A percentile compares a stretch with the other conserved stretches of the same genome.
phyloP scores from a whole-genome alignment of 1,140 invertebrate genomes.

The Scaptomyza pallida region DNA sequence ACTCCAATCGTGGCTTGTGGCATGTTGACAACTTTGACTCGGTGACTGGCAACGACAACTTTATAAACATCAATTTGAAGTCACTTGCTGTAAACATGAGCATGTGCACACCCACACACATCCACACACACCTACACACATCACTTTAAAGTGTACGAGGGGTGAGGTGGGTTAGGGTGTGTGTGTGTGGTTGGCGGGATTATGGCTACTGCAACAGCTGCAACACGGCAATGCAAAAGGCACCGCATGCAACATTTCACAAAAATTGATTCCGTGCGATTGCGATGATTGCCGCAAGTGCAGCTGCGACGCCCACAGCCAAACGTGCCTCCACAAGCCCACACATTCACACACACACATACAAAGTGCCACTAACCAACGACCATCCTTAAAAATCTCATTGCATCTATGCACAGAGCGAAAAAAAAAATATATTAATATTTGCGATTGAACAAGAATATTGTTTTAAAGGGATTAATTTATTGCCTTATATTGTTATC shows the following conservation, averaged over 20 bases:
- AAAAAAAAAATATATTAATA: too few relatives aligned
- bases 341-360: conserved; percentile 10
- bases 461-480: too few relatives aligned
- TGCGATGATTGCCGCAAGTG: conserved; percentile 51
- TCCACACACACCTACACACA: background rate
- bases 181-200: background rate
- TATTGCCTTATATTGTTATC: too few relatives aligned
- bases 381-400: conserved; percentile 25
- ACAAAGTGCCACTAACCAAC: conserved; percentile 14
- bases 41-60: conserved; percentile 48
- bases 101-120: background rate
- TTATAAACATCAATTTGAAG: conserved; percentile 59
- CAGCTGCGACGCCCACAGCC: conserved; percentile 28
- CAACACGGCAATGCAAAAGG: conserved; percentile 31
- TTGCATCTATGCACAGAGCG: too few relatives aligned
- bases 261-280: conserved; percentile 61
- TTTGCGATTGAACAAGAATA: too few relatives aligned
- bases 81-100: conserved; percentile 27
- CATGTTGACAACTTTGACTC: conserved; percentile 59
- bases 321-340: background rate
- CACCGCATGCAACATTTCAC: conserved; percentile 47
- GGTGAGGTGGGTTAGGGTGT: background rate
- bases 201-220: conserved; percentile 26
- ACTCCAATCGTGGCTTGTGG: conserved; percentile 49
- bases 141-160: conserved; percentile 7